These are phyloP conservation scores for Odobenus rosmarus DNA, from an alignment of 2,113 vertebrate species.

Conservation along the genomic window DNA sequence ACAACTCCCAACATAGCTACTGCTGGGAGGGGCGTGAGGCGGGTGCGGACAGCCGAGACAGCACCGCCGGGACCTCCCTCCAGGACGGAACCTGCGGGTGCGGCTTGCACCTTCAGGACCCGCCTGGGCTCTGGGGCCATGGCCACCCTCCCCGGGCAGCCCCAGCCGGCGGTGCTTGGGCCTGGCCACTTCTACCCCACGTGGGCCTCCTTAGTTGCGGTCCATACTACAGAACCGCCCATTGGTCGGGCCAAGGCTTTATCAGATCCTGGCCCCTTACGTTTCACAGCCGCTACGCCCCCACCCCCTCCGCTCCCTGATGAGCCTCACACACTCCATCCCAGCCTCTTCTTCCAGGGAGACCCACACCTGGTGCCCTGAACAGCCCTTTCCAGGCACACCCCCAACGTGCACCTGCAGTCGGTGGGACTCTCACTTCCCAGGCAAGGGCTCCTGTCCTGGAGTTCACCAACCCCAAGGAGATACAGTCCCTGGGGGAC, in stretches of 20 bases:
- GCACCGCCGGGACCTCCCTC: neutral
- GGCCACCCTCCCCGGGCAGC: neutral
- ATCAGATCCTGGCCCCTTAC: neutral
- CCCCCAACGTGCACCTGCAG: neutral
- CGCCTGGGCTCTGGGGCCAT: no score
- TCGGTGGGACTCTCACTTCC: neutral
- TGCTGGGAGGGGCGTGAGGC: no score
- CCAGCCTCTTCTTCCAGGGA: neutral
- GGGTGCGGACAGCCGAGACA: neutral
- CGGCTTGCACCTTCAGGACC: accelerated
- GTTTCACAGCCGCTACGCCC: neutral
- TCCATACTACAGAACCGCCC: neutral
- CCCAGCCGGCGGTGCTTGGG: neutral
- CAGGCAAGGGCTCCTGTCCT: neutral
- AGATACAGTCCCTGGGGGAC: neutral
- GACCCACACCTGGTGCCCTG: neutral
- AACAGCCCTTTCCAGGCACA: neutral
- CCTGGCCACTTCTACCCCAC: neutral
- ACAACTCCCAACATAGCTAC: neutral
- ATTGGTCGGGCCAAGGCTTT: neutral
- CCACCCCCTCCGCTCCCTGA: neutral
- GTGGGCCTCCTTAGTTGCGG: accelerated
- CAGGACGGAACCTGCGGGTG: neutral
- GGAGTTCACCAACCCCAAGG: neutral
- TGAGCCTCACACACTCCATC: no score